Base-by-base conservation (phyloP, 2,113 vertebrate species). In the Ornithorhynchus anatinus region DNA sequence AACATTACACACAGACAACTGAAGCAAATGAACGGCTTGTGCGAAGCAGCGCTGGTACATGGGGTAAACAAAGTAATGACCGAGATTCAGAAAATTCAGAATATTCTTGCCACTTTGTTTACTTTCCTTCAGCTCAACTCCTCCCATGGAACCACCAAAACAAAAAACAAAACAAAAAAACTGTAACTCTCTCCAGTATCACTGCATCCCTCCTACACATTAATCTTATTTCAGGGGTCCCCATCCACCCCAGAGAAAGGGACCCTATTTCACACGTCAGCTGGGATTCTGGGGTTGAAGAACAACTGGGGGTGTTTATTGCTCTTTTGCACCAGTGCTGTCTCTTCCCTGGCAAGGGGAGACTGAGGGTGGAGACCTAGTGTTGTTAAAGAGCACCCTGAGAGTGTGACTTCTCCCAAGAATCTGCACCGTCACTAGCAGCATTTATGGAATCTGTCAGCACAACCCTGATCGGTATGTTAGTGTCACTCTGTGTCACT, bases 301-400 rank as follows among this genome's bases (percentile, higher is more conserved):
- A 87, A 79, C 82, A 86, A 83, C 69, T 69, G 75, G 60, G 53
- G 65, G 45, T 23, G 20, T 72, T 81, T 90, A 84, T 86, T 88
- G 85, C 86, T 84, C 78, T 65, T 72, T 75, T 62, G 45, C 33
- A 63, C 72, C 57, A 58, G 54, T 73, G n/a, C 32, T 54, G 67
- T 71, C n/a, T 71, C 78, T 60, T 64, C 53, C 19, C 22, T 45
- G 56, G 40, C 56, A 59, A 79, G 62, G 45, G 66, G 80, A 82
- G 71, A 59, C 48, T 45, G 79, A 72, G 81, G 59, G 75, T 40
- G 69, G 63, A 84, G 69, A 70, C 77, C 75, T 67, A 80, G n/a
- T n/a, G n/a, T n/a, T n/a, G n/a, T n/a, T n/a, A n/a, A 48, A 43
- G 75, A 51, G 72, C 52, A 59, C 50, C 75, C 76, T 60, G 77